Conservation (phyloP, 2,797 vertebrate species). For the Poecilia picta region DNA sequence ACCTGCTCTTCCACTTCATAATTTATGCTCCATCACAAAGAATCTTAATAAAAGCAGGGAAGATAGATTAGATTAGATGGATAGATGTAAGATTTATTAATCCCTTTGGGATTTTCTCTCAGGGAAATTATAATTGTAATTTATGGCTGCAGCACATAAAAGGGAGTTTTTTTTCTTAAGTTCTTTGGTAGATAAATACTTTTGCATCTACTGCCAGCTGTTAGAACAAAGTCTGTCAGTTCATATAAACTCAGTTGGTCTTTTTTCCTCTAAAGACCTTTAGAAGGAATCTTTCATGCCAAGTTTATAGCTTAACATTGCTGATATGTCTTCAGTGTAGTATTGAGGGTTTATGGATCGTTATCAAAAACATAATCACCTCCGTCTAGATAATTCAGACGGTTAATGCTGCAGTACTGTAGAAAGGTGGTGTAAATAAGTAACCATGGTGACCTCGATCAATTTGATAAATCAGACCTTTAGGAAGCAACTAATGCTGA, state of each 20-base stretch:
- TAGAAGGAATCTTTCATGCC: neutral
- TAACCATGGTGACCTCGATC: slow-evolving; percentile 18
- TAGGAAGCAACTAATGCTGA: neutral
- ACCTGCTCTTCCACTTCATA: neutral
- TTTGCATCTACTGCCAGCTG: neutral
- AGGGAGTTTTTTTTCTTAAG: no score
- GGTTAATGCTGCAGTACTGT: slow-evolving; percentile 11
- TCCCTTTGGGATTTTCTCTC: no score
- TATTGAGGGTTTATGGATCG: neutral
- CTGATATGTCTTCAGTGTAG: slow-evolving; percentile 13
- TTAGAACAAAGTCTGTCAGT: neutral
- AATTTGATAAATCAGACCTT: slow-evolving; percentile 1
- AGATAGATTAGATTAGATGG: no score
- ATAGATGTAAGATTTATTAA: no score
- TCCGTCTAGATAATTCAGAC: slow-evolving; percentile 17
- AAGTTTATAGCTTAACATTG: slow-evolving; percentile 11
- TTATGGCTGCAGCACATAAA: no score
- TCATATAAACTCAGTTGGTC: neutral
- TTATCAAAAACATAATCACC: slow-evolving; percentile 28
- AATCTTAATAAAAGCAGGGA: neutral
- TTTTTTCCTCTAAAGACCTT: neutral
- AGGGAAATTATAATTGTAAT: no score
- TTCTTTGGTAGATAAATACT: no score
- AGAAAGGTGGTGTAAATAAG: slow-evolving; percentile 46
- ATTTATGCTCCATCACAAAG: neutral